Percentiles rank a stretch among this genome's conserved stretches.
Evolutionary conservation across 2,113 vertebrate genomes (phyloP).

Genomic region (Serinus canaria): DNA sequence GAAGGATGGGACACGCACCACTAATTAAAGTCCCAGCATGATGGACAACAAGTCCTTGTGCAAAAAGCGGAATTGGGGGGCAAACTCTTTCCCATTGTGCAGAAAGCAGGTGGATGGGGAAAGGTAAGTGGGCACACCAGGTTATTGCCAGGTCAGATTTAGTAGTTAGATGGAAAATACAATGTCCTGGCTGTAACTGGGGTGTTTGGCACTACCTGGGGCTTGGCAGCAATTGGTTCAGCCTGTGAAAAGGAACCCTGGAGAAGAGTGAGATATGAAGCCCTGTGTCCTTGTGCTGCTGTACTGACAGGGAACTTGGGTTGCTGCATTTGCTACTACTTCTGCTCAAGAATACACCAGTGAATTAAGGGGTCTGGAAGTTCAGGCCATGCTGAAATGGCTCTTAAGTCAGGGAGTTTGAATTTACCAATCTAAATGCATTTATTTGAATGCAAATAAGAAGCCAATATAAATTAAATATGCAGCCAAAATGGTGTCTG

Average conservation of each 20-base stretch:
- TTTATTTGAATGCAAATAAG: neutral
- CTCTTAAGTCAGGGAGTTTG: neutral
- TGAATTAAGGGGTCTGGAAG: neutral
- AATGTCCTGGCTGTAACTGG: neutral
- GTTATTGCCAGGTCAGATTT: neutral
- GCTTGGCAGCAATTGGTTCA: neutral
- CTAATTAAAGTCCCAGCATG: neutral
- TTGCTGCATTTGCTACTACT: neutral
- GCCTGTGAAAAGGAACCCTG: neutral
- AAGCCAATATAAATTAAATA: neutral
- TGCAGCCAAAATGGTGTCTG: neutral
- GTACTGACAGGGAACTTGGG: neutral
- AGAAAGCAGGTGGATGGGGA: neutral
- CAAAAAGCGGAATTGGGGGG: neutral
- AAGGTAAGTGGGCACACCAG: neutral
- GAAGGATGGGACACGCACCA: neutral
- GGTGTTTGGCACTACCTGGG: neutral
- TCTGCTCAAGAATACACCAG: neutral
- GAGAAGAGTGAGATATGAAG: neutral
- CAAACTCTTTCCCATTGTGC: accelerated
- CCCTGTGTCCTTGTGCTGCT: accelerated
- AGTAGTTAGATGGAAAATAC: accelerated
- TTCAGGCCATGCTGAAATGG: neutral
- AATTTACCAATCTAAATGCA: neutral
- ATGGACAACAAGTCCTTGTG: neutral